Conservation (phyloP, 2,797 vertebrate species). For the Rhabdophis nuchalis region DNA sequence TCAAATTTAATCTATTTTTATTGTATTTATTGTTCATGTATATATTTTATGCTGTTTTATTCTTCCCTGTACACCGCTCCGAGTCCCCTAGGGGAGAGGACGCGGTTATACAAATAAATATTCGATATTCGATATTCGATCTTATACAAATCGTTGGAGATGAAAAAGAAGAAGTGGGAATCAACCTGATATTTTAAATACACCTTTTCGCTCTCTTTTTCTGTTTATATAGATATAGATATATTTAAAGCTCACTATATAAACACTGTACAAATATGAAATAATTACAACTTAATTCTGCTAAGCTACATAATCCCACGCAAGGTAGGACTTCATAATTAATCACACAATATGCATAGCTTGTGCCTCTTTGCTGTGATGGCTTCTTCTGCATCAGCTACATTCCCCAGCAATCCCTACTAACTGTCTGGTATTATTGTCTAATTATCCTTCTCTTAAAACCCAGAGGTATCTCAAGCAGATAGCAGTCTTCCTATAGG, state of each 20-base stretch:
- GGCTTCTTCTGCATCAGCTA: neutral
- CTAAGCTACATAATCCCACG: neutral
- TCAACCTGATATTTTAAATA: neutral
- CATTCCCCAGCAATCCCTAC: neutral
- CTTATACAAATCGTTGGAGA: neutral
- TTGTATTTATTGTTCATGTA: no score
- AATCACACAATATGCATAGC: neutral
- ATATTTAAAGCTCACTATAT: fast-evolving
- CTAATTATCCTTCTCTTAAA: neutral
- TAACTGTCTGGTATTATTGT: neutral
- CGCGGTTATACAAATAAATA: no score
- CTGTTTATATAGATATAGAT: neutral
- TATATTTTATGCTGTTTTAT: no score
- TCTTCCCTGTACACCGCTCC: no score
- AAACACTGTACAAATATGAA: neutral
- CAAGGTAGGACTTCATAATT: neutral
- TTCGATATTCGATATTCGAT: no score
- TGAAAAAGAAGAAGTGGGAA: neutral
- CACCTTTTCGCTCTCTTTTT: neutral
- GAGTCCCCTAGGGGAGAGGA: no score
- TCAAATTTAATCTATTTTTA: no score
- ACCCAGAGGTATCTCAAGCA: neutral
- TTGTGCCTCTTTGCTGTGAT: neutral
- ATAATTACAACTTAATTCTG: neutral
- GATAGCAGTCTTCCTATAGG: neutral